Percentiles rank a stretch among this genome's conserved stretches.
Evolutionary conservation across 2,797 vertebrate genomes (phyloP).

Genomic region (Tokudaia tokunoshimensis): DNA sequence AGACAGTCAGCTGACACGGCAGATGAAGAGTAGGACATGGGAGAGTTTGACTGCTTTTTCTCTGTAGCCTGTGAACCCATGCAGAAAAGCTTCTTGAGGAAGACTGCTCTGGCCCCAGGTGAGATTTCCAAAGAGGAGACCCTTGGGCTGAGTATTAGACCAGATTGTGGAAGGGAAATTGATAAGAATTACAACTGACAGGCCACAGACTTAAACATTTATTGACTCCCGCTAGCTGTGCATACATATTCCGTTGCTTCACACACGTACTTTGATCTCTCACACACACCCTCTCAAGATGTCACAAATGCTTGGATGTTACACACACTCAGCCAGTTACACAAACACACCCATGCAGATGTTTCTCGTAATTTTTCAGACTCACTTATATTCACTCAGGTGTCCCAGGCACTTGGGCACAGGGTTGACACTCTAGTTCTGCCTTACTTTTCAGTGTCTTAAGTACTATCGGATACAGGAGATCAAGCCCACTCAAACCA

Average conservation of each 20-base stretch:
- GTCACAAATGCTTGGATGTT: conserved; percentile 82
- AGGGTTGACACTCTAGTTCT: not conserved
- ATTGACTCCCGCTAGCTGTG: conserved; percentile 82
- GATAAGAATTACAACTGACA: conserved; percentile 83
- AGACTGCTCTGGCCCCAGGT: not conserved
- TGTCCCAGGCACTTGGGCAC: conserved; percentile 29
- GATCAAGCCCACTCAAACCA: conserved; percentile 25
- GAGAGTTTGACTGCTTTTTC: not conserved
- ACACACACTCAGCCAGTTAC: conserved; percentile 80
- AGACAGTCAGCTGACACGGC: not conserved
- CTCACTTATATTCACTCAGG: conserved; percentile 58
- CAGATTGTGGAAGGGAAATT: conserved; percentile 77
- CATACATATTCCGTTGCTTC: conserved; percentile 80
- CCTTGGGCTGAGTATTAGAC: conserved; percentile 55
- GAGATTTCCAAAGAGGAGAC: conserved; percentile 63
- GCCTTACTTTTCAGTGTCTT: not conserved
- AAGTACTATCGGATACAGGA: conserved; percentile 30
- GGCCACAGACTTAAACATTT: conserved; percentile 84
- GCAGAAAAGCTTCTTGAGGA: conserved; percentile 23
- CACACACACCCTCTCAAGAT: conserved; percentile 77
- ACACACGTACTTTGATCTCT: conserved; percentile 82
- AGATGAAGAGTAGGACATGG: not conserved
- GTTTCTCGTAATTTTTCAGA: conserved; percentile 76
- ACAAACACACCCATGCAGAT: conserved; percentile 82
- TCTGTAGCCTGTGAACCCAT: not conserved